Evolutionary conservation across 1,140 invertebrate species (phyloP).

Genomic region (Drosophila grimshawi): DNA sequence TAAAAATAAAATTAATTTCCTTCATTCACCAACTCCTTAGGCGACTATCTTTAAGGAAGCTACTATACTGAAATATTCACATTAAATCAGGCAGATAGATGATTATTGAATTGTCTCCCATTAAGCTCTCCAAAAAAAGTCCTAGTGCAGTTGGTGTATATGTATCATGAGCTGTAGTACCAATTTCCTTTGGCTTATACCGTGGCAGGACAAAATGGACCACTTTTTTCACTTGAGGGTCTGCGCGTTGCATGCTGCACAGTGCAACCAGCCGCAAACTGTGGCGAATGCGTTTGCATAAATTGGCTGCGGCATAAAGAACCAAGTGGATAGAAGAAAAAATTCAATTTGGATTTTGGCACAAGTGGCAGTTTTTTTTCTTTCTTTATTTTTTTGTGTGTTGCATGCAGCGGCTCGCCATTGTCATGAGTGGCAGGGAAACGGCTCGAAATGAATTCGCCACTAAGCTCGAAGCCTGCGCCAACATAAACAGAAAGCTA

Average conservation of each 20-base stretch:
- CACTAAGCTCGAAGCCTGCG: conserved; percentile 25
- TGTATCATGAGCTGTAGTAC: conserved; percentile 53
- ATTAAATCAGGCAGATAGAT: too few species aligned
- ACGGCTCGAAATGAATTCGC: conserved; percentile 47
- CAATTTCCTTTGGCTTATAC: conserved; percentile 46
- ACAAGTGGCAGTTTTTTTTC: conserved; percentile 39
- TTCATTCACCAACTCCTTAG: too few species aligned
- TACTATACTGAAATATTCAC: too few species aligned
- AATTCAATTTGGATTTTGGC: conserved; percentile 78
- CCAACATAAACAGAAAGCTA: conserved; percentile 68
- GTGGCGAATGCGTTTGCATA: conserved; percentile 75
- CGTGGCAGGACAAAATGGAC: conserved; percentile 28
- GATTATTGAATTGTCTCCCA: not conserved
- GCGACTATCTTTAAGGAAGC: too few species aligned
- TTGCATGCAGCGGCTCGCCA: conserved; percentile 19
- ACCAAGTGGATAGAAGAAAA: conserved; percentile 51
- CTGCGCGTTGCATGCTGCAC: conserved; percentile 18
- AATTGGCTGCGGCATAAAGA: conserved; percentile 56
- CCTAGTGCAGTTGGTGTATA: conserved; percentile 6
- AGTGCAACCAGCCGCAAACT: conserved; percentile 64
- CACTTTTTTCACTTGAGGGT: not conserved
- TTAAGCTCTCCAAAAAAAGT: not conserved
- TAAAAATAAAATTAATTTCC: too few species aligned
- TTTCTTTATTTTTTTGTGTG: conserved; percentile 20
- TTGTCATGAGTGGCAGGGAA: conserved; percentile 27